Evolutionary conservation across 2,888 invertebrate species (phyloP).

Genomic region (Rhorus exstirpatorius): DNA sequence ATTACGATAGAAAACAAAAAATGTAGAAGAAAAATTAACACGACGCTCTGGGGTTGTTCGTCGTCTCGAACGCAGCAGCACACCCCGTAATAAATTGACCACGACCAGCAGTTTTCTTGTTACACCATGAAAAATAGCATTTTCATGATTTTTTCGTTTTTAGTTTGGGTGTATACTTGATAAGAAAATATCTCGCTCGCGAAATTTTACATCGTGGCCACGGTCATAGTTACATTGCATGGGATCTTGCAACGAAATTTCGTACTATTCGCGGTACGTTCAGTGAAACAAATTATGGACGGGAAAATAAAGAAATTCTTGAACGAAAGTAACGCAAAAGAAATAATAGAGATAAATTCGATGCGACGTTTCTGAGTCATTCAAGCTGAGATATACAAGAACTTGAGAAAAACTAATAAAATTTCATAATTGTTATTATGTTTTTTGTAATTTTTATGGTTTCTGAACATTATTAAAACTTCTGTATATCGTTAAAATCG

Average conservation of each 20-base stretch:
- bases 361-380: too few relatives aligned
- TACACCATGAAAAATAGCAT: constrained; percentile 23
- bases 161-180: background rate
- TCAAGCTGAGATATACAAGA: too few relatives aligned
- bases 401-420: too few relatives aligned
- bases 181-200: constrained; percentile 25
- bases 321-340: background rate
- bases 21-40: constrained; percentile 54
- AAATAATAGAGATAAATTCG: too few relatives aligned
- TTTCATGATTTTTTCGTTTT: constrained; percentile 2
- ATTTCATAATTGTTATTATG: too few relatives aligned
- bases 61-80: constrained; percentile 17
- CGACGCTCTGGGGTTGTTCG: constrained; percentile 21
- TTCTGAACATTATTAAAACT: constrained; percentile 73
- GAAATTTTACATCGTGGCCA: constrained; percentile 7
- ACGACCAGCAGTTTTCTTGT: constrained; percentile 49
- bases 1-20: constrained; percentile 37
- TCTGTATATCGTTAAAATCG: constrained; percentile 69
- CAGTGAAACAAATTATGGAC: constrained; percentile 1
- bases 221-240: constrained; percentile 13
- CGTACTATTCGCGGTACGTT: constrained; percentile 15
- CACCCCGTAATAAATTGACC: constrained; percentile 29
- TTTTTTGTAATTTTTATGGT: constrained; percentile 13
- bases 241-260: constrained; percentile 54
- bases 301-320: constrained; percentile 14